phyloP scores from a whole-genome alignment of 2,113 vertebrate species.

The Microcebus griseorufus region DNA sequence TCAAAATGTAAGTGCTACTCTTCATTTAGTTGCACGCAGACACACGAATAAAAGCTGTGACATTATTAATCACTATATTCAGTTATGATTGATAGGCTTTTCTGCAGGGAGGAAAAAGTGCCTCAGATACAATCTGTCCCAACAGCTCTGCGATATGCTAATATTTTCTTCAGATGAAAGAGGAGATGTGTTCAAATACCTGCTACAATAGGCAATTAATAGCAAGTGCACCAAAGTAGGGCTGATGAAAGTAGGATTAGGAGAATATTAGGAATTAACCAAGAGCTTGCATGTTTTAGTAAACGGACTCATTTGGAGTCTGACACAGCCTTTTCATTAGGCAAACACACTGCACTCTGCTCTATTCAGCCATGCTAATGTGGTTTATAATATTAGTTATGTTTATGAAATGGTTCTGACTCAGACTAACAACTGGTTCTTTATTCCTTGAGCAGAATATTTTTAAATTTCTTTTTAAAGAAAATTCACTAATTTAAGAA shows the following conservation, averaged over 20 bases:
- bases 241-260: neutral
- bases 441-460: neutral
- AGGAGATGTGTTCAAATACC: constrained; percentile 81
- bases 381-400: neutral
- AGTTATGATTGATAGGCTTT: constrained; percentile 85
- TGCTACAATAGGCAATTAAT: constrained; percentile 48
- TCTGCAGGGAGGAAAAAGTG: constrained; percentile 78
- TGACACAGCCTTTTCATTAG: constrained; percentile 36
- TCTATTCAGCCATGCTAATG: neutral
- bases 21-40: constrained; percentile 67
- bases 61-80: constrained; percentile 80
- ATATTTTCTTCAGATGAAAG: constrained; percentile 82
- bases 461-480: neutral
- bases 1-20: constrained; percentile 55
- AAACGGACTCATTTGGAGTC: constrained; percentile 66
- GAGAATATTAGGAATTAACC: constrained; percentile 55
- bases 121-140: constrained; percentile 86
- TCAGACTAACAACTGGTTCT: neutral
- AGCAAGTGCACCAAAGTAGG: neutral
- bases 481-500: neutral
- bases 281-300: constrained; percentile 66
- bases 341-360: constrained; percentile 62
- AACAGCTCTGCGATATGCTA: constrained; percentile 83
- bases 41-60: constrained; percentile 77
- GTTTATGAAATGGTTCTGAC: neutral